Percentiles rank a stretch among this genome's conserved stretches.
Evolutionary conservation across 2,797 vertebrate species (phyloP).

Genomic region (Petrocephalus schoutedeni): DNA sequence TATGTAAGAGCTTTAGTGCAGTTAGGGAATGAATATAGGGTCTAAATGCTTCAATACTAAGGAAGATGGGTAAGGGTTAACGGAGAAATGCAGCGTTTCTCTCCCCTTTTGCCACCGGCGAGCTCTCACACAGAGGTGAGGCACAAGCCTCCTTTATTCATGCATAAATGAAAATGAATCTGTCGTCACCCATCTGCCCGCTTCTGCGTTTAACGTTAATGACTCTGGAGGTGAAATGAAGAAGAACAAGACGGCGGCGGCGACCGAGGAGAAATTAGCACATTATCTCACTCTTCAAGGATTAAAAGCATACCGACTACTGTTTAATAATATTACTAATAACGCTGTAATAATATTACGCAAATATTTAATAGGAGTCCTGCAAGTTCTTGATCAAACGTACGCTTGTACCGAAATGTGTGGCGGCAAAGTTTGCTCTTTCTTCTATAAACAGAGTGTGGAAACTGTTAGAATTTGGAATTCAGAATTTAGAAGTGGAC

Average conservation of each 20-base stretch:
- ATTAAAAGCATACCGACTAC: not conserved
- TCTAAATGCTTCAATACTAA: not conserved
- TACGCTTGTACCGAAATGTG: not conserved
- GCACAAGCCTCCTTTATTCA: not conserved
- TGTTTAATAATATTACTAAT: conserved; percentile 3
- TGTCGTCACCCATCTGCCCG: conserved; percentile 20
- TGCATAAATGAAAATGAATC: conserved; percentile 17
- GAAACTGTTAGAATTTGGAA: too few relatives aligned
- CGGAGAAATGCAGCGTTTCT: not conserved
- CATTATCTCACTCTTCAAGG: not conserved
- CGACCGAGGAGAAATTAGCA: not conserved
- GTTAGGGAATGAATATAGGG: not conserved
- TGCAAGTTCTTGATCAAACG: not conserved
- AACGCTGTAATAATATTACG: not conserved
- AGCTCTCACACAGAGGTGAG: not conserved
- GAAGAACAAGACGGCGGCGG: not conserved
- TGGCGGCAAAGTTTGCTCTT: not conserved
- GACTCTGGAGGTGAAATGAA: conserved; percentile 15
- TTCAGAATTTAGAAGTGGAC: not conserved
- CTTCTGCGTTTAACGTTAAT: conserved; percentile 17
- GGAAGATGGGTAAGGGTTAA: not conserved
- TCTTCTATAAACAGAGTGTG: not conserved
- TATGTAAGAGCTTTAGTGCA: not conserved
- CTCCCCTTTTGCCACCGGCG: not conserved
- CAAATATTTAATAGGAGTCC: conserved; percentile 2